Evolutionary conservation across 2,797 vertebrate species (phyloP), one percentile per base, ranked within the genome.

Genomic region (Phrynocephalus forsythii): DNA sequence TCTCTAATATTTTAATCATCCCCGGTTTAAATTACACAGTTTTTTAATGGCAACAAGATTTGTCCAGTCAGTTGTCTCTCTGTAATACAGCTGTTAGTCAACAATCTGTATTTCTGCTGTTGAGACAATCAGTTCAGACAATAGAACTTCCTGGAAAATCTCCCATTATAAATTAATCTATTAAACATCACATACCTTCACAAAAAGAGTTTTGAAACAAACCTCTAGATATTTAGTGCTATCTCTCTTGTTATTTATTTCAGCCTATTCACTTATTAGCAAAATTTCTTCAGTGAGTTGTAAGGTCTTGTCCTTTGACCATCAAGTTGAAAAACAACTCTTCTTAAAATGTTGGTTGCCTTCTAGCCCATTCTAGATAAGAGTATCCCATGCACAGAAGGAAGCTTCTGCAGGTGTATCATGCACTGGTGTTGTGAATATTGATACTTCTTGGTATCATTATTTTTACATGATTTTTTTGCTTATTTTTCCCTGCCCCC

Each of bases 211-310:
- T 24, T 60, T 18, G 30, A 83, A 18, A 9, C 28, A 83, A 50
- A 69, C 50, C 18, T 83, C 28, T 71, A 30, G 28, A 72, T 33
- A 28, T 22, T 72, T 83, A 48, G 50, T 71, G 28, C n/a, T 24
- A 24, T 71, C 44, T 3, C 71, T 83, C 30, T 89, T 63, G 67
- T 30, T 88, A 79, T 90, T 83, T 89, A 44, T 82, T 48, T 87
- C 52, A 93, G 87, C 0, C 0, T 92, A 92, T 56, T 87, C 80
- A 89, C 87, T 87, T 91, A 83, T 87, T 86, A 89, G 78, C 38
- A 66, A 87, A 44, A 87, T 89, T 89, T 94, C 38, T 85, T 91
- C 26, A 0, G 84, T 75, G 38, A 83, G 84, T 91, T 24, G 86
- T 88, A 18, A 0, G 60, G 79, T 73, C 33, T 88, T 72, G 56